Evolutionary conservation across 1,140 invertebrate species (phyloP).

Genomic region (Panagrolaimus sp.): DNA sequence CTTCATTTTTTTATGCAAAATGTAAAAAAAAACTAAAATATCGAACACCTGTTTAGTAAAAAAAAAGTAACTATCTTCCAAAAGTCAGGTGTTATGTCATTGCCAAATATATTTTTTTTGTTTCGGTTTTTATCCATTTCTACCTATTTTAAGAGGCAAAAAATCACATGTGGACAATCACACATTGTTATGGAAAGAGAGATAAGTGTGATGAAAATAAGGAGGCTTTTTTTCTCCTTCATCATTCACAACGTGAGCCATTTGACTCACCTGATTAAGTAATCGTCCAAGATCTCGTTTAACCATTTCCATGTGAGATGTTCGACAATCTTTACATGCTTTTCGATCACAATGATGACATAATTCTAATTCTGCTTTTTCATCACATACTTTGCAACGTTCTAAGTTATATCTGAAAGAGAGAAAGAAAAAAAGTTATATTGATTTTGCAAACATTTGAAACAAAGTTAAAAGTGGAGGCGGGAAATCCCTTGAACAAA

Average conservation of each 20-base stretch:
- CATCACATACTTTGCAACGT: slow-evolving; percentile 69
- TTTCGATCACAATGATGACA: slow-evolving; percentile 91
- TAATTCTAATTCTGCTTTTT: slow-evolving; percentile 80
- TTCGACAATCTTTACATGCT: slow-evolving; percentile 63
- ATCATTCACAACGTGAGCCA: background rate
- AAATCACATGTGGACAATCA: slow-evolving; percentile 16
- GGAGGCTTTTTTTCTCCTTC: background rate
- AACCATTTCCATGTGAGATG: slow-evolving; percentile 88
- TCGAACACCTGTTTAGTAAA: slow-evolving; percentile 2
- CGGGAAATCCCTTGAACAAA: slow-evolving; percentile 13
- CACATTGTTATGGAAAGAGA: background rate
- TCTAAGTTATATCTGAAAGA: slow-evolving; percentile 56
- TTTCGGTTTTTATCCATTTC: background rate
- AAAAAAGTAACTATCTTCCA: no score
- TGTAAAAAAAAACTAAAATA: background rate
- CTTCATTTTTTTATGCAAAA: slow-evolving; percentile 1
- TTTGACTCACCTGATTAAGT: slow-evolving; percentile 53
- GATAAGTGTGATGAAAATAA: background rate
- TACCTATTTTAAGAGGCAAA: background rate
- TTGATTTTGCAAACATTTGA: slow-evolving; percentile 17
- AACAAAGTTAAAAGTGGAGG: slow-evolving; percentile 35
- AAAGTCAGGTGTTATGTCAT: background rate
- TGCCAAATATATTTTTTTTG: background rate
- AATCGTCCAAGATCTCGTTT: slow-evolving; percentile 85
- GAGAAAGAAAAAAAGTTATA: background rate